A percentile compares a stretch with the other conserved stretches of the same genome.
Conservation (phyloP, 1,140 invertebrate genomes). For the Drosophila willistoni region DNA sequence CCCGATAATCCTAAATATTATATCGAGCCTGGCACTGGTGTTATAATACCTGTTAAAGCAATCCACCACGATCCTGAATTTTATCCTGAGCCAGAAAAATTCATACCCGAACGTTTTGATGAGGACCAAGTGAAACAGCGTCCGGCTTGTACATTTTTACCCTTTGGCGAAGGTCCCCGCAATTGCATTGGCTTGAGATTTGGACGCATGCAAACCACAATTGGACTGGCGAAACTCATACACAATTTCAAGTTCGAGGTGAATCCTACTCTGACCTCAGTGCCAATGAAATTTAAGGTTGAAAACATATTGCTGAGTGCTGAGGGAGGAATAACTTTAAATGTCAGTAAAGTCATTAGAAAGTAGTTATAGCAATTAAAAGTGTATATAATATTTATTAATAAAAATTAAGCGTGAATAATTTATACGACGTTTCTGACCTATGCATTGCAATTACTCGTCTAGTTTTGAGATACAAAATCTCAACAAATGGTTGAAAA, state of each 20-base stretch:
- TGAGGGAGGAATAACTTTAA: slow-evolving; percentile 49
- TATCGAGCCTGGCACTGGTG: slow-evolving; percentile 85
- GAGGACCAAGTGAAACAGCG: slow-evolving; percentile 77
- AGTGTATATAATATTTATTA: neutral
- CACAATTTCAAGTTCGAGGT: slow-evolving; percentile 63
- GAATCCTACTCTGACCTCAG: slow-evolving; percentile 42
- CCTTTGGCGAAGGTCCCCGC: slow-evolving; percentile 65
- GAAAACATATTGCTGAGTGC: slow-evolving; percentile 45
- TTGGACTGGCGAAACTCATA: slow-evolving; percentile 84
- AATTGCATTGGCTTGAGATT: slow-evolving; percentile 85
- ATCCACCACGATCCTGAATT: slow-evolving; percentile 86
- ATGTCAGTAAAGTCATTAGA: slow-evolving; percentile 44
- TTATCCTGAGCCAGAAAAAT: slow-evolving; percentile 82
- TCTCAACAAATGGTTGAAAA: too few relatives aligned
- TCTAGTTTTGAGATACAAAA: neutral
- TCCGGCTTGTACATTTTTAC: slow-evolving; percentile 58
- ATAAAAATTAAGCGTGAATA: neutral
- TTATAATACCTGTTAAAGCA: slow-evolving; percentile 85
- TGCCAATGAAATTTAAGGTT: slow-evolving; percentile 39
- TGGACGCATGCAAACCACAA: slow-evolving; percentile 85
- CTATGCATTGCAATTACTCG: neutral
- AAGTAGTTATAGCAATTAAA: neutral
- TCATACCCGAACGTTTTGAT: slow-evolving; percentile 85
- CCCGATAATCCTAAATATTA: slow-evolving; percentile 84
- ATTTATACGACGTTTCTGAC: neutral